phyloP scores from a whole-genome alignment of 2,888 invertebrate genomes.

The Rhagonycha lutea region DNA sequence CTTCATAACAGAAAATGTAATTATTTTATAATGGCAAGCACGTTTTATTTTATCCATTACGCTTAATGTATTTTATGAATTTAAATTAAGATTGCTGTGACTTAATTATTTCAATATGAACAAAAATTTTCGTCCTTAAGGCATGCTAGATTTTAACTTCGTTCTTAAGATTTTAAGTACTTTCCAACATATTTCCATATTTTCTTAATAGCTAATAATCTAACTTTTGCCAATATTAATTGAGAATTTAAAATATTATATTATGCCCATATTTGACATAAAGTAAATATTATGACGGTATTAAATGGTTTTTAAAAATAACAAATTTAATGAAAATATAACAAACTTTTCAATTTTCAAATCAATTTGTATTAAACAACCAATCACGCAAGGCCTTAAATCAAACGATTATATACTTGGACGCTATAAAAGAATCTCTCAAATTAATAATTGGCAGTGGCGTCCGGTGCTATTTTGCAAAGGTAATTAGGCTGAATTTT shows the following conservation, averaged over 20 bases:
- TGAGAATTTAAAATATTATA: neutral
- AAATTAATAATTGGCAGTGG: no score
- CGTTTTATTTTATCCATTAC: slow-evolving; percentile 36
- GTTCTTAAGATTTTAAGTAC: neutral
- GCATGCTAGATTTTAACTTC: neutral
- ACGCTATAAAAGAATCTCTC: no score
- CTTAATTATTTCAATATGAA: neutral
- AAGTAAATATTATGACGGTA: neutral
- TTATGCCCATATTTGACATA: neutral
- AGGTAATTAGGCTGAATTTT: no score
- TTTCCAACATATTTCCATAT: neutral
- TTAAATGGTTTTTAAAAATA: neutral
- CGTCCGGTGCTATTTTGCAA: no score
- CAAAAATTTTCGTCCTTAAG: neutral
- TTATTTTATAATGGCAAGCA: slow-evolving; percentile 35
- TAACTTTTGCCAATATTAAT: neutral
- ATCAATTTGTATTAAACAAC: no score
- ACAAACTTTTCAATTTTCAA: neutral
- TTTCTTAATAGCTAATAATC: neutral
- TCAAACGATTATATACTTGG: no score
- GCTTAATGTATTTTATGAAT: slow-evolving; percentile 13
- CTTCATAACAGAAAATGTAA: neutral
- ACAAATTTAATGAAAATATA: neutral
- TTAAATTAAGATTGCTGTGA: slow-evolving; percentile 9
- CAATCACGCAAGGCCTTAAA: no score